These are phyloP conservation scores for Odontomachus brunneus DNA, from an alignment of 1,140 invertebrate species.

Conservation along the genomic window DNA sequence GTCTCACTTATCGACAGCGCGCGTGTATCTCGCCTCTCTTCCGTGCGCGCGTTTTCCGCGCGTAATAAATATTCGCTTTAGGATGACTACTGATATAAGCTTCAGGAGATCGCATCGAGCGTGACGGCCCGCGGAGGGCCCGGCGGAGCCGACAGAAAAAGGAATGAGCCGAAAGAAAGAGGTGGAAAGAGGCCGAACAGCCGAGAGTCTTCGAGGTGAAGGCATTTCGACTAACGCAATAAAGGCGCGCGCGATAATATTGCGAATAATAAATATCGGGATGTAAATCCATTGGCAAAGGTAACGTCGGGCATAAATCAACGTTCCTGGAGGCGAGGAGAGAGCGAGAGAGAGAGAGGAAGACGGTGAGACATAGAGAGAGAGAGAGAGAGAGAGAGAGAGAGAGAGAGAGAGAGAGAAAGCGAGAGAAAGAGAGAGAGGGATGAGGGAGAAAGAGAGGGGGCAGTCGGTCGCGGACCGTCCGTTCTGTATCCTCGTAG, in stretches of 20 bases:
- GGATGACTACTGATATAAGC: slow-evolving; percentile 56
- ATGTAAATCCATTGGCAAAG: slow-evolving; percentile 86
- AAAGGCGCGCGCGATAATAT: slow-evolving; percentile 84
- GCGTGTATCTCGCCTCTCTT: neutral
- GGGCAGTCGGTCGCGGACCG: slow-evolving; percentile 58
- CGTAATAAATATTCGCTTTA: slow-evolving; percentile 41
- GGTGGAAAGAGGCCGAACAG: slow-evolving; percentile 22
- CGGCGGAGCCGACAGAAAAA: slow-evolving; percentile 17
- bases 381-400: slow-evolving; percentile 14
- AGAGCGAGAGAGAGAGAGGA: slow-evolving; percentile 17
- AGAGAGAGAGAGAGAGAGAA: slow-evolving; percentile 13
- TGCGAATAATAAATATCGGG: slow-evolving; percentile 85
- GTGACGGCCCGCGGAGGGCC: slow-evolving; percentile 64
- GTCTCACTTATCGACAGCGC: no score
- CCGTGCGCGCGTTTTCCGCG: slow-evolving; percentile 10
- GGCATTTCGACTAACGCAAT: slow-evolving; percentile 82
- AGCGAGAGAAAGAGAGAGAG: slow-evolving; percentile 24
- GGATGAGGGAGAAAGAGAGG: slow-evolving; percentile 8
- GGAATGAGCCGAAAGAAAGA: slow-evolving; percentile 36
- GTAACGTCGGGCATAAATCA: slow-evolving; percentile 85
- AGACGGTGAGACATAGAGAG: slow-evolving; percentile 20
- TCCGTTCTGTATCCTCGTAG: slow-evolving; percentile 79
- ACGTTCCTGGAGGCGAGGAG: slow-evolving; percentile 68
- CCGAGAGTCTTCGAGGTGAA: slow-evolving; percentile 61
- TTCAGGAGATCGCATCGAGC: slow-evolving; percentile 52